These are phyloP conservation scores for Melanitta fusca DNA, from an alignment of 2,797 vertebrate genomes.

Conservation along the genomic window DNA sequence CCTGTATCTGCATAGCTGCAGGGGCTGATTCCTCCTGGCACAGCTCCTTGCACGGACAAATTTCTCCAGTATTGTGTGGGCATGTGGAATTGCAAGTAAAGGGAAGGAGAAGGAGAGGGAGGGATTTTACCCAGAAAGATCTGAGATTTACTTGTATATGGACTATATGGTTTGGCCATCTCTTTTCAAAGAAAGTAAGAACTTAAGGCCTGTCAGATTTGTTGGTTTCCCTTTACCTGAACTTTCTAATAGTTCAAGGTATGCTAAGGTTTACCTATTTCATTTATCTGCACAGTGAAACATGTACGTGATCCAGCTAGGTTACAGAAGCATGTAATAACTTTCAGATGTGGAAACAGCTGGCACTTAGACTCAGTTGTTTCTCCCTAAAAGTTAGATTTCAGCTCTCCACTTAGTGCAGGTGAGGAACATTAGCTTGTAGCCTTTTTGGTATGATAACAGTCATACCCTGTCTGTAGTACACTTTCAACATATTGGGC, in stretches of 20 bases:
- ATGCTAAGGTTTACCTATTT: background rate
- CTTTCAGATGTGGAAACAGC: background rate
- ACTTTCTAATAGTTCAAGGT: background rate
- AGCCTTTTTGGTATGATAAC: background rate
- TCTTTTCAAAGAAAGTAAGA: background rate
- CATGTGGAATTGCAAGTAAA: background rate
- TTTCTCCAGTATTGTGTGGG: background rate
- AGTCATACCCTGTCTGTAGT: background rate
- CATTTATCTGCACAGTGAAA: background rate
- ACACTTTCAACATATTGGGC: background rate
- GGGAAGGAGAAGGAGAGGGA: background rate
- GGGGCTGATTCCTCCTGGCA: background rate
- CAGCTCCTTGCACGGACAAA: background rate
- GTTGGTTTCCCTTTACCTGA: background rate
- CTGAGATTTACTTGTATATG: background rate
- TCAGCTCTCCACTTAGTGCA: background rate
- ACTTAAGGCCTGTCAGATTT: background rate
- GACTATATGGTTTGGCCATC: background rate
- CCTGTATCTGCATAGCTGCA: background rate
- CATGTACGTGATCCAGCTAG: fast-evolving
- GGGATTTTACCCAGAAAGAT: background rate
- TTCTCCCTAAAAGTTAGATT: background rate
- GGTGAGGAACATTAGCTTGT: background rate
- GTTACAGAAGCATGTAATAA: background rate
- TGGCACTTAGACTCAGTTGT: background rate